Percentiles rank a stretch among this genome's conserved stretches.
These are phyloP conservation scores for Ophion costatus DNA, from an alignment of 2,888 invertebrate species.

Conservation along the genomic window DNA sequence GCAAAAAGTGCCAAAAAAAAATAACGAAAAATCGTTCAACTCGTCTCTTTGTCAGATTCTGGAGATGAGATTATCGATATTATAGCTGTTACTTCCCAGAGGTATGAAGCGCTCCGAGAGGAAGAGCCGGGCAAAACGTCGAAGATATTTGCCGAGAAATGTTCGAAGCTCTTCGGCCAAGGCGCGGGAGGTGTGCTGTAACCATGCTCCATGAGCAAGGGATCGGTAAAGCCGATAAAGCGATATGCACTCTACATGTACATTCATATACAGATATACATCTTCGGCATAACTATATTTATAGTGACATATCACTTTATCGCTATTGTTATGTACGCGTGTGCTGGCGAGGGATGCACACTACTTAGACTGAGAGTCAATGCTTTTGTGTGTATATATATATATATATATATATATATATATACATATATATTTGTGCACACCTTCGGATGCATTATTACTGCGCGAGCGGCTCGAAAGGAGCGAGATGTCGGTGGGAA, in stretches of 20 bases:
- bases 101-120: constrained; percentile 40
- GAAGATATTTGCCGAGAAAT: constrained; percentile 43
- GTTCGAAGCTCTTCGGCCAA: constrained; percentile 42
- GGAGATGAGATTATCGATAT: background rate
- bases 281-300: constrained; percentile 58
- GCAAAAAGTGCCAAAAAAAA: background rate
- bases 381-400: background rate
- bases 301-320: constrained; percentile 66
- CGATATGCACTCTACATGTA: constrained; percentile 41
- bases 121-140: constrained; percentile 11
- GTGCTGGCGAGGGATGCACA: constrained; percentile 36
- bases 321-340: constrained; percentile 52
- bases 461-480: background rate
- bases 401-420: background rate
- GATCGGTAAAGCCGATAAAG: constrained; percentile 61
- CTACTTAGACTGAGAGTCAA: constrained; percentile 5
- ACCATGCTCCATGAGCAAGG: constrained; percentile 50
- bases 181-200: constrained; percentile 36
- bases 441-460: constrained; percentile 24
- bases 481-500: constrained; percentile 40
- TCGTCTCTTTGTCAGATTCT: background rate
- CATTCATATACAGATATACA: background rate
- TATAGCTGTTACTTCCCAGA: constrained; percentile 31
- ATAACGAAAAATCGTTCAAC: constrained; percentile 15
- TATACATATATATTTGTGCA: background rate